These are phyloP conservation scores for Automeris io DNA, from an alignment of 2,888 invertebrate species.

Conservation along the genomic window DNA sequence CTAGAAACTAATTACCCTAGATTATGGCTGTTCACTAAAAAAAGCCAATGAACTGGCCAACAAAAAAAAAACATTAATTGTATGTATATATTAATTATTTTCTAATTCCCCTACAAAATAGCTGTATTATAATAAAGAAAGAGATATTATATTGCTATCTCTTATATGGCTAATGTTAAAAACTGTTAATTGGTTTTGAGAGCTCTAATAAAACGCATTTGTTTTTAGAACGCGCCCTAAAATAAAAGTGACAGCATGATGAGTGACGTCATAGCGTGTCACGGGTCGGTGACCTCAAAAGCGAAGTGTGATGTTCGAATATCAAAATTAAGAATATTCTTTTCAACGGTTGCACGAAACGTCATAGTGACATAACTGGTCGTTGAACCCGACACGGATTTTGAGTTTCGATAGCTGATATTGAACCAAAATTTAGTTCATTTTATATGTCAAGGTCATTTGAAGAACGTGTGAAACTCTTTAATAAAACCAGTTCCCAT, in stretches of 20 bases:
- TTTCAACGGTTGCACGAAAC: not conserved
- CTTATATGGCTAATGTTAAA: not conserved
- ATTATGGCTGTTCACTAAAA: too few species aligned
- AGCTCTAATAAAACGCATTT: conserved; percentile 20
- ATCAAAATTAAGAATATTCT: not conserved
- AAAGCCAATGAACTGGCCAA: too few species aligned
- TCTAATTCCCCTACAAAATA: not conserved
- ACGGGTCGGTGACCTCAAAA: conserved; percentile 42
- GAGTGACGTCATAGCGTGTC: conserved; percentile 48
- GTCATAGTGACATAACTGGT: conserved; percentile 1
- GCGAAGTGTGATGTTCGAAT: conserved; percentile 1
- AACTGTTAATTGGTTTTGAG: conserved; percentile 25
- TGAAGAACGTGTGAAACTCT: not conserved
- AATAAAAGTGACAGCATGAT: conserved; percentile 56
- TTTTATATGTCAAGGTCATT: conserved; percentile 9
- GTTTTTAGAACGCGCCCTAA: conserved; percentile 40
- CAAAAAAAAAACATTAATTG: too few species aligned
- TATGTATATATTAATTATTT: too few species aligned
- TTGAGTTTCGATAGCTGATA: conserved; percentile 2
- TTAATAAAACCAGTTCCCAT: not conserved
- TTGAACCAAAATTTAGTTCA: not conserved
- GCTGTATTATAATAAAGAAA: not conserved
- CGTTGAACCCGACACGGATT: conserved; percentile 1
- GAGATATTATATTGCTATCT: not conserved
- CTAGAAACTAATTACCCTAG: too few species aligned